phyloP scores from a whole-genome alignment of 1,140 invertebrate genomes.

The Cydia strobilella region DNA sequence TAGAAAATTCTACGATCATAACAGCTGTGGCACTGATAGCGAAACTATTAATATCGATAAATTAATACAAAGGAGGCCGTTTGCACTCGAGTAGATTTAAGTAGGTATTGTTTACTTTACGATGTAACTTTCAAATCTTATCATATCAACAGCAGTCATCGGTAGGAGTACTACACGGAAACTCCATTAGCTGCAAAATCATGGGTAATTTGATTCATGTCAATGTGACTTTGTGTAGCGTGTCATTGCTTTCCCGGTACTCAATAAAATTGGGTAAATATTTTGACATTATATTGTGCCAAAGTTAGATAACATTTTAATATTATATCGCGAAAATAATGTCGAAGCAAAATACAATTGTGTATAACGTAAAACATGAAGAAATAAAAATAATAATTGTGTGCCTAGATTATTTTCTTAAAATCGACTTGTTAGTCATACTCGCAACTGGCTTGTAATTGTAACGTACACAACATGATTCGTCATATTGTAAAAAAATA shows the following conservation, averaged over 20 bases:
- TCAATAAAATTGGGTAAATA: neutral
- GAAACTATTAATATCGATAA: slow-evolving; percentile 19
- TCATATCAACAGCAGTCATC: slow-evolving; percentile 29
- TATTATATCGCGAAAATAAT: too few relatives aligned
- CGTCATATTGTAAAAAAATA: too few relatives aligned
- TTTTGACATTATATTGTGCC: neutral
- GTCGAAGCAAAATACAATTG: too few relatives aligned
- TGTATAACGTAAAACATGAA: too few relatives aligned
- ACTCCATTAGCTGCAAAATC: slow-evolving; percentile 17
- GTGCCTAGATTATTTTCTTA: too few relatives aligned
- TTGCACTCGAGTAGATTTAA: neutral
- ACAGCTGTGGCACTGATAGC: neutral
- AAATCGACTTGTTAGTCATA: too few relatives aligned
- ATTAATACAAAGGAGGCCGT: slow-evolving; percentile 27
- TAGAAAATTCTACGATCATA: neutral
- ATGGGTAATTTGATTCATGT: slow-evolving; percentile 17
- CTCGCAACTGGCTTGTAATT: too few relatives aligned
- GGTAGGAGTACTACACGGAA: slow-evolving; percentile 29
- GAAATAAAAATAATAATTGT: too few relatives aligned
- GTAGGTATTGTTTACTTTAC: slow-evolving; percentile 23
- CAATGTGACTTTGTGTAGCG: neutral
- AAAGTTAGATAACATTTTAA: too few relatives aligned
- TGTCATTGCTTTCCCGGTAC: neutral
- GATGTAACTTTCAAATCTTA: slow-evolving; percentile 19
- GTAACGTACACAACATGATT: too few relatives aligned